Percentiles rank a stretch among this genome's conserved stretches.
phyloP scores from a whole-genome alignment of 2,113 vertebrate genomes.

The Heteronetta atricapilla region DNA sequence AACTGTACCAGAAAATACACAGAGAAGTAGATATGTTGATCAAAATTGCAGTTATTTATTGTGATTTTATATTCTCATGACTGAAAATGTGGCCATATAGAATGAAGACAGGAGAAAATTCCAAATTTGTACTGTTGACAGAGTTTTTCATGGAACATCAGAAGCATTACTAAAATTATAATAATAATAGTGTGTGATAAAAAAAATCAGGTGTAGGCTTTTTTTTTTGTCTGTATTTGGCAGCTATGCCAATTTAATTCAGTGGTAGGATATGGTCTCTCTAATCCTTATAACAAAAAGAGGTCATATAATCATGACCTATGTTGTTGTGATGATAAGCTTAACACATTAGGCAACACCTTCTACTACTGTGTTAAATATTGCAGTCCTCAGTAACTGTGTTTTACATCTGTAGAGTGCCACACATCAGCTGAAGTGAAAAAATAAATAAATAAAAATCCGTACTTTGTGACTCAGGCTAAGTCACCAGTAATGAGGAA shows the following conservation, averaged over 20 bases:
- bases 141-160: not conserved
- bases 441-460: not conserved
- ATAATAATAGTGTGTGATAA: not conserved
- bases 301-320: not conserved
- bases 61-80: not conserved
- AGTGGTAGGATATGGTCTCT: not conserved
- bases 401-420: not conserved
- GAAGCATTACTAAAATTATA: not conserved
- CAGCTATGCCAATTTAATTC: not conserved
- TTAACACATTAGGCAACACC: not conserved
- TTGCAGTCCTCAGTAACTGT: not conserved
- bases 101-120: not conserved
- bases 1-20: not conserved
- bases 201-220: not conserved
- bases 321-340: not conserved
- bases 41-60: not conserved
- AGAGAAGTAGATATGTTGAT: accelerated
- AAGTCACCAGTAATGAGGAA: not conserved
- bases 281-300: not conserved
- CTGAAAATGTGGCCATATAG: not conserved
- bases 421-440: not conserved
- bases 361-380: not conserved
- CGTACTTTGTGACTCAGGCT: not conserved
- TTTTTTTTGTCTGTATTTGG: not conserved
- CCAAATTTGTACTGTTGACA: not conserved